Evolutionary conservation across 2,113 vertebrate species (phyloP).

Genomic region (Chrysochloris asiatica): DNA sequence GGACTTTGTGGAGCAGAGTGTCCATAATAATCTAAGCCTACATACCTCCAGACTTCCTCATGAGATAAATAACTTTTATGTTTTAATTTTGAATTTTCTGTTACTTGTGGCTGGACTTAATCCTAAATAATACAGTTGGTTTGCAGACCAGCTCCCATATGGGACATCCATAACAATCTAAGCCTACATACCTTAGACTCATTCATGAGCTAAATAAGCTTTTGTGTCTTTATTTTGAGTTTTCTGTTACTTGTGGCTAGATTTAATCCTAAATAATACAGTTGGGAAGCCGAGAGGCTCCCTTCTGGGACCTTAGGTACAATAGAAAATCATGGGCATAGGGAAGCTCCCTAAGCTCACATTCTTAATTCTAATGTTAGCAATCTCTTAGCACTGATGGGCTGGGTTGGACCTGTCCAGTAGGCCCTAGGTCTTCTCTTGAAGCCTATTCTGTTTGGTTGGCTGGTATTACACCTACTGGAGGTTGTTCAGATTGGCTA

Average conservation of each 20-base stretch:
- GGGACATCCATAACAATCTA: too few species aligned
- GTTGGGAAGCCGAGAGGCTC: neutral
- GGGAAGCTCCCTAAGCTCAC: neutral
- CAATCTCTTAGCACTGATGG: too few species aligned
- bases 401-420: neutral
- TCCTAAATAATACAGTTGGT: too few species aligned
- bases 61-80: too few species aligned
- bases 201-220: too few species aligned
- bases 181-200: too few species aligned
- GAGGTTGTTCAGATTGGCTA: neutral
- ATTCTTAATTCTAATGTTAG: neutral
- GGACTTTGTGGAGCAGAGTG: too few species aligned
- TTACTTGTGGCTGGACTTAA: too few species aligned
- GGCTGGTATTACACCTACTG: neutral
- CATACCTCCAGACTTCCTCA: neutral
- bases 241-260: neutral
- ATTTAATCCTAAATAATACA: neutral
- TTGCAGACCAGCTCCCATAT: too few species aligned
- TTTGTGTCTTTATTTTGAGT: neutral
- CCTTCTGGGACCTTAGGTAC: neutral
- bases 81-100: too few species aligned
- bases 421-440: neutral
- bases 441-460: neutral
- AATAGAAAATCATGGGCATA: neutral
- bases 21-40: neutral